phyloP scores from a whole-genome alignment of 2,888 invertebrate genomes.

The Neoaliturus tenellus region DNA sequence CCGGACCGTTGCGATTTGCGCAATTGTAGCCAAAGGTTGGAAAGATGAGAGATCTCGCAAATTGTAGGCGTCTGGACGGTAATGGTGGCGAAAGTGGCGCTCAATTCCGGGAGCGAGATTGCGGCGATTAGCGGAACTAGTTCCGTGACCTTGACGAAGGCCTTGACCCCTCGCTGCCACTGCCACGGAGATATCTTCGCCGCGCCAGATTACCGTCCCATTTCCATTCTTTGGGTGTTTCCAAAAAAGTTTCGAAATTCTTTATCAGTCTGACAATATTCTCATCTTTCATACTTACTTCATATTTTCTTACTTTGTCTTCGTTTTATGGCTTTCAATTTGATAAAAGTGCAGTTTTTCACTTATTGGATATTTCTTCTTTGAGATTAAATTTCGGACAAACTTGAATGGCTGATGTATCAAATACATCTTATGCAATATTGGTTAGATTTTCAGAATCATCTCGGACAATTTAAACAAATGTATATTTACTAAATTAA shows the following conservation, averaged over 20 bases:
- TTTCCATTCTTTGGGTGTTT: background rate
- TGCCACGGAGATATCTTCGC: background rate
- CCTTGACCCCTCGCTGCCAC: background rate
- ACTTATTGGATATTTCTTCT: too few species aligned
- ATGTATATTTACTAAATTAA: too few species aligned
- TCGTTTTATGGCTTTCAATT: too few species aligned
- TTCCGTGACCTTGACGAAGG: slow-evolving; percentile 11
- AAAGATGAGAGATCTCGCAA: slow-evolving; percentile 53
- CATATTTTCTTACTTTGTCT: too few species aligned
- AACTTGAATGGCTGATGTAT: too few species aligned
- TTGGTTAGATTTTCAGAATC: too few species aligned
- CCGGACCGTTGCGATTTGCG: background rate
- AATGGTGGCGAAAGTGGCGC: slow-evolving; percentile 55
- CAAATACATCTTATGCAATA: too few species aligned
- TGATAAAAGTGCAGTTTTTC: too few species aligned
- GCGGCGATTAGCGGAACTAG: slow-evolving; percentile 35
- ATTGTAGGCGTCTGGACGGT: slow-evolving; percentile 32
- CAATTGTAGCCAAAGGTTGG: slow-evolving; percentile 28
- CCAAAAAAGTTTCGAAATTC: background rate
- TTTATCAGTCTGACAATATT: too few species aligned
- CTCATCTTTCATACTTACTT: too few species aligned
- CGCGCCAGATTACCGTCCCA: background rate
- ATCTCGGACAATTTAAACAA: too few species aligned
- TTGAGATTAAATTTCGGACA: too few species aligned
- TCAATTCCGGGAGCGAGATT: slow-evolving; percentile 46